Evolutionary conservation across 2,797 vertebrate genomes (phyloP).

Genomic region (Simalia tracyae): DNA sequence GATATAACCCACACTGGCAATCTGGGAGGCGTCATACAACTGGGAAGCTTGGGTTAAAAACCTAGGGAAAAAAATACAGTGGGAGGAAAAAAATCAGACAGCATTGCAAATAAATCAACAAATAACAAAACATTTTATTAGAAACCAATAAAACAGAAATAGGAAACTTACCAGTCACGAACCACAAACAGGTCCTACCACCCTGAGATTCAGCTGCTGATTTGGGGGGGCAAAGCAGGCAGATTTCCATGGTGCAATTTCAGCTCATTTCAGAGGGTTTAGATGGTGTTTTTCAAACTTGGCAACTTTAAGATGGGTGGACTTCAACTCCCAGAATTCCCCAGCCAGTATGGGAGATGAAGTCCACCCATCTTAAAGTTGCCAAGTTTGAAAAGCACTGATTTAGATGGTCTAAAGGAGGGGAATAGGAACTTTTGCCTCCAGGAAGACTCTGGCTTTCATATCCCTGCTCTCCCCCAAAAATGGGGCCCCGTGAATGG

Average conservation of each 20-base stretch:
- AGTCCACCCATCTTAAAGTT: too few species aligned
- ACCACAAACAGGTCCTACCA: background rate
- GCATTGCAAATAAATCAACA: background rate
- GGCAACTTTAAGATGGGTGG: background rate
- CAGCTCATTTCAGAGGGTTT: background rate
- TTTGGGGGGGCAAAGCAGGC: background rate
- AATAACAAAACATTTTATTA: background rate
- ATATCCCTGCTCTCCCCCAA: too few species aligned
- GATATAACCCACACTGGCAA: conserved; percentile 89
- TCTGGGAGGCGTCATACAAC: conserved; percentile 86
- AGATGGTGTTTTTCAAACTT: background rate
- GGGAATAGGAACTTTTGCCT: too few species aligned
- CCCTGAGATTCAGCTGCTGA: background rate
- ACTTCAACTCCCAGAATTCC: background rate
- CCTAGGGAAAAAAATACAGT: conserved; percentile 67
- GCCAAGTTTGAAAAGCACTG: too few species aligned
- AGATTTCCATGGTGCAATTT: background rate
- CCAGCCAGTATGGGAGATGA: background rate
- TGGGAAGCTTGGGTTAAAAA: conserved; percentile 90
- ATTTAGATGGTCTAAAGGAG: too few species aligned
- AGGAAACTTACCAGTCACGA: background rate
- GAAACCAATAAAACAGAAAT: background rate
- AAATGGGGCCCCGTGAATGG: too few species aligned
- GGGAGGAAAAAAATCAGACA: background rate
- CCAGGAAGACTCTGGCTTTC: too few species aligned